phyloP scores from a whole-genome alignment of 2,888 invertebrate species.

The Syritta pipiens region DNA sequence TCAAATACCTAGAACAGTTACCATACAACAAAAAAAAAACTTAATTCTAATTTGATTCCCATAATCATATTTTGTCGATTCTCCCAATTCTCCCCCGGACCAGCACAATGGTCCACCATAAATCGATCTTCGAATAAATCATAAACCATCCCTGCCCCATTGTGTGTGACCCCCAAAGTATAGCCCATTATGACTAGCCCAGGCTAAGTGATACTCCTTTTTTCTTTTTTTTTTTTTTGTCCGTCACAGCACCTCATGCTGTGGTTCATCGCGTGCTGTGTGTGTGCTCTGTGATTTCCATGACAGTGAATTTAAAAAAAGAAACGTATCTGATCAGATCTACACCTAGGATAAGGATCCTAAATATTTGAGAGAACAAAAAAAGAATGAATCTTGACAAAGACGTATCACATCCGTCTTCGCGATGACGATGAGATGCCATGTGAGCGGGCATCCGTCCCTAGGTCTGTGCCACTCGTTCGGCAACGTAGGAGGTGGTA shows the following conservation, averaged over 20 bases:
- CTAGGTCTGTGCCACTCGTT: constrained; percentile 1
- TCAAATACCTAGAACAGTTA: constrained; percentile 36
- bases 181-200: constrained; percentile 40
- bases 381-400: constrained; percentile 48
- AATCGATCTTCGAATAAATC: constrained; percentile 62
- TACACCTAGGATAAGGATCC: constrained; percentile 59
- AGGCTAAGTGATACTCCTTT: constrained; percentile 21
- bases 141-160: constrained; percentile 43
- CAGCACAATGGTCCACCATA: constrained; percentile 60
- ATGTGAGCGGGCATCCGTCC: constrained; percentile 9
- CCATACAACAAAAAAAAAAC: constrained; percentile 37
- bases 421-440: constrained; percentile 9
- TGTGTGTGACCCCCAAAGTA: constrained; percentile 34
- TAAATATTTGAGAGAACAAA: constrained; percentile 20
- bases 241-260: constrained; percentile 49
- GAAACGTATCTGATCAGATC: constrained; percentile 33
- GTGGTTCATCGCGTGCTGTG: constrained; percentile 57
- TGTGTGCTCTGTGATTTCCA: constrained; percentile 42
- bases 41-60: constrained; percentile 33
- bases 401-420: constrained; percentile 66
- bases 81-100: constrained; percentile 7
- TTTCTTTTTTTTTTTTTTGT: constrained; percentile 13
- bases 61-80: constrained; percentile 36
- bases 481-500: constrained; percentile 50
- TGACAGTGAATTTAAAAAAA: constrained; percentile 53